Conservation (phyloP, 1,140 invertebrate genomes). For the Sitophilus oryzae region DNA sequence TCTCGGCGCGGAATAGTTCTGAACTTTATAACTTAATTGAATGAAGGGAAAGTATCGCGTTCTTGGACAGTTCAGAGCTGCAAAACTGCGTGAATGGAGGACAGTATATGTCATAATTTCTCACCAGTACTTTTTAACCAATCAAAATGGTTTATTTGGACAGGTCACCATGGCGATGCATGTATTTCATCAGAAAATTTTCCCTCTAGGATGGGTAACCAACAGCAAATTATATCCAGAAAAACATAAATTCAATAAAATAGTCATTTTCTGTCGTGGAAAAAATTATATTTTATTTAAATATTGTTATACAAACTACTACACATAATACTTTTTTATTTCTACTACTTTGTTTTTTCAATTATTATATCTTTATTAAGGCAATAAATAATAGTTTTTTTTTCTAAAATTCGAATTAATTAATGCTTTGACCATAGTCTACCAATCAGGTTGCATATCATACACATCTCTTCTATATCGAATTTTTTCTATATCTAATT, state of each 20-base stretch:
- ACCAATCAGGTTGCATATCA: no score
- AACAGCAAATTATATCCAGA: neutral
- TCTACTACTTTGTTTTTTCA: neutral
- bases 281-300: slow-evolving; percentile 9
- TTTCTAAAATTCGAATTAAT: neutral
- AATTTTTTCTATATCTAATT: neutral
- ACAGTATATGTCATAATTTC: no score
- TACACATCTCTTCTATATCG: neutral
- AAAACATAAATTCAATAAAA: neutral
- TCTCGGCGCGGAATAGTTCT: no score
- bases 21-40: no score
- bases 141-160: no score
- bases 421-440: neutral
- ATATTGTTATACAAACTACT: slow-evolving; percentile 11
- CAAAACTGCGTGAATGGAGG: no score
- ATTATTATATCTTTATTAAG: neutral
- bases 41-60: no score
- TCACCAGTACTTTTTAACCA: no score
- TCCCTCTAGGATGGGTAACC: no score
- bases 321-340: slow-evolving; percentile 16
- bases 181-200: no score
- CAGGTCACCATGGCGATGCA: no score
- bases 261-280: neutral
- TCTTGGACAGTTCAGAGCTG: no score
- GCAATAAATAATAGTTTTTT: neutral